Conservation (phyloP, 2,797 vertebrate genomes). For the Phrynocephalus guinanensis region DNA sequence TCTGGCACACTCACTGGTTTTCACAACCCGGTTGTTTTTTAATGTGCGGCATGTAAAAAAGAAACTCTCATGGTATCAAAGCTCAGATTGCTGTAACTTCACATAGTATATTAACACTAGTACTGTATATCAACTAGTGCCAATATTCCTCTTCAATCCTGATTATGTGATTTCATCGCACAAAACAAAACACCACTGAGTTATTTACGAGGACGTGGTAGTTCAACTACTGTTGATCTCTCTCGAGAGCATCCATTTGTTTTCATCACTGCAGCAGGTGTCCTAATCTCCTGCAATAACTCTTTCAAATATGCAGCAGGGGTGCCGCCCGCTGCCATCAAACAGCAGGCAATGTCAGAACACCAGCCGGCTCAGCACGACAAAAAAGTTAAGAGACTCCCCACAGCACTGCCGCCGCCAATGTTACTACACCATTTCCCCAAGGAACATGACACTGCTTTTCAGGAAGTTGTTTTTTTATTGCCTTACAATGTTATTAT, state of each 20-base stretch:
- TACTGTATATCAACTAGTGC: neutral
- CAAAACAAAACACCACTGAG: neutral
- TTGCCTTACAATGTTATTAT: neutral
- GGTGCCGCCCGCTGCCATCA: constrained; percentile 3
- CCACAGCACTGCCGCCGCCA: constrained; percentile 6
- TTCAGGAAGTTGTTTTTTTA: neutral
- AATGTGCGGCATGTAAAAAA: neutral
- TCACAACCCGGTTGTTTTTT: too few species aligned
- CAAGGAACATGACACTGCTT: neutral
- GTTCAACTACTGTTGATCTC: neutral
- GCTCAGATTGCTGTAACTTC: neutral
- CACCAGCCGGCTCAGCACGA: constrained; percentile 20
- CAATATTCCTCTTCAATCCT: neutral
- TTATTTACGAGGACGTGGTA: neutral
- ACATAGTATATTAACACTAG: neutral
- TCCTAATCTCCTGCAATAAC: constrained; percentile 1
- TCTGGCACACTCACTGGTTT: neutral
- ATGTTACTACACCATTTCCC: neutral
- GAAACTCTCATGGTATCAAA: neutral
- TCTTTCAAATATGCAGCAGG: neutral
- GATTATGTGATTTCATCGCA: neutral
- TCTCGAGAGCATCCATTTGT: neutral
- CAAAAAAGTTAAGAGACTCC: neutral
- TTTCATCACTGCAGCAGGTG: constrained; percentile 1
- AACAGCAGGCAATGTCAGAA: constrained; percentile 21